phyloP scores from a whole-genome alignment of 2,888 invertebrate genomes.

The Ecliptopera silaceata region DNA sequence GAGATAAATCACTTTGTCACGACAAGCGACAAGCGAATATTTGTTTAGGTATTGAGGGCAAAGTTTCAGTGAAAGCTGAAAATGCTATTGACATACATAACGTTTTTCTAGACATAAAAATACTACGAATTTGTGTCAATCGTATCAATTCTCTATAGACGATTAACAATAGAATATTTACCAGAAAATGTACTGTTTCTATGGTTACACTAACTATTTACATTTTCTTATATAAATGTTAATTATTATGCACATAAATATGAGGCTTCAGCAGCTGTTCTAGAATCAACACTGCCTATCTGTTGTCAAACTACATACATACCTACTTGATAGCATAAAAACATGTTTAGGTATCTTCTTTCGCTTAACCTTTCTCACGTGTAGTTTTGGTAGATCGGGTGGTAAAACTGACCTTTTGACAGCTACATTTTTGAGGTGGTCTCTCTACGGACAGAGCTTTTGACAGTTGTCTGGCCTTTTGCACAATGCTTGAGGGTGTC shows the following conservation, averaged over 20 bases:
- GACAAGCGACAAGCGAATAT: slow-evolving; percentile 38
- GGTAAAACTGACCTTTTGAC: too few relatives aligned
- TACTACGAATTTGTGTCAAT: too few relatives aligned
- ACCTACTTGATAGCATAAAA: too few relatives aligned
- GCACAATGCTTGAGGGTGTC: too few relatives aligned
- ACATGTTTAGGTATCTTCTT: too few relatives aligned
- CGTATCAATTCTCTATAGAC: too few relatives aligned
- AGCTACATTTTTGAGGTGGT: too few relatives aligned
- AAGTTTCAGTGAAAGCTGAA: slow-evolving; percentile 40
- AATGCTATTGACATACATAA: slow-evolving; percentile 49
- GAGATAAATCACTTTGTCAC: slow-evolving; percentile 36
- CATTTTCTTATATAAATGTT: neutral
- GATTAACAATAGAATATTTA: neutral
- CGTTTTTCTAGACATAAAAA: slow-evolving; percentile 11
- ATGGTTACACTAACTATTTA: neutral
- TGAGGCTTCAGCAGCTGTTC: neutral
- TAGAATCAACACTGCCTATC: neutral
- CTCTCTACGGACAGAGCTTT: too few relatives aligned
- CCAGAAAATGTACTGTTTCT: neutral
- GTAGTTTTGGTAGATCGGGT: too few relatives aligned
- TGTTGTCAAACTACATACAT: neutral
- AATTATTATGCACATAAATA: neutral
- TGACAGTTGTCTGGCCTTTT: too few relatives aligned
- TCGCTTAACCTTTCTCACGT: too few relatives aligned
- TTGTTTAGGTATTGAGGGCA: slow-evolving; percentile 37